These are phyloP conservation scores for Enteromius treurensis DNA, from an alignment of 2,797 vertebrate species.

Conservation along the genomic window DNA sequence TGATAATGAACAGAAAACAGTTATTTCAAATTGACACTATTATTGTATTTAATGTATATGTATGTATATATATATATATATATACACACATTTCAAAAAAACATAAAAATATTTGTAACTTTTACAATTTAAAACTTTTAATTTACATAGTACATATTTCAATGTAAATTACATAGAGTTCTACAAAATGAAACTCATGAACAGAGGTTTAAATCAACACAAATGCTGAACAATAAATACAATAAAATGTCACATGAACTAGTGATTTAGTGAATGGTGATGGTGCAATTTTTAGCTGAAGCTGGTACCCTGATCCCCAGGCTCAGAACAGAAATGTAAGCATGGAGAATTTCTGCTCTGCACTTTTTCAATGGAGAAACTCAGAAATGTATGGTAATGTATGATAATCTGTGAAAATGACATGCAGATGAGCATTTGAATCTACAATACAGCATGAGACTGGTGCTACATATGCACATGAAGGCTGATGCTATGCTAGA, in stretches of 20 bases:
- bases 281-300: constrained; percentile 3
- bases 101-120: no score
- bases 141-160: background rate
- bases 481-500: constrained; percentile 67
- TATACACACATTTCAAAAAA: background rate
- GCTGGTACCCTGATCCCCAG: constrained; percentile 33
- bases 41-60: background rate
- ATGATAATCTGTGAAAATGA: constrained; percentile 83
- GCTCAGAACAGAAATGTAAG: constrained; percentile 32
- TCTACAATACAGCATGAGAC: constrained; percentile 73
- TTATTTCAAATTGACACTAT: background rate
- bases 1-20: background rate
- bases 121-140: background rate
- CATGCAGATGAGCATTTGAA: constrained; percentile 80
- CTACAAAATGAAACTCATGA: background rate
- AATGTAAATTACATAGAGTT: background rate
- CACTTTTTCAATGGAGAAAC: constrained; percentile 73
- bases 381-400: constrained; percentile 80
- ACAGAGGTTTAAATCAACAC: background rate
- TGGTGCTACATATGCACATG: constrained; percentile 61
- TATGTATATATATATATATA: background rate
- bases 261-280: constrained; percentile 1
- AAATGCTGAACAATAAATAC: background rate
- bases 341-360: constrained; percentile 61
- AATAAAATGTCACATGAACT: background rate